Percentiles rank a stretch among this genome's conserved stretches.
Evolutionary conservation across 2,797 vertebrate species (phyloP).

Genomic region (Rhynchotus rufescens): DNA sequence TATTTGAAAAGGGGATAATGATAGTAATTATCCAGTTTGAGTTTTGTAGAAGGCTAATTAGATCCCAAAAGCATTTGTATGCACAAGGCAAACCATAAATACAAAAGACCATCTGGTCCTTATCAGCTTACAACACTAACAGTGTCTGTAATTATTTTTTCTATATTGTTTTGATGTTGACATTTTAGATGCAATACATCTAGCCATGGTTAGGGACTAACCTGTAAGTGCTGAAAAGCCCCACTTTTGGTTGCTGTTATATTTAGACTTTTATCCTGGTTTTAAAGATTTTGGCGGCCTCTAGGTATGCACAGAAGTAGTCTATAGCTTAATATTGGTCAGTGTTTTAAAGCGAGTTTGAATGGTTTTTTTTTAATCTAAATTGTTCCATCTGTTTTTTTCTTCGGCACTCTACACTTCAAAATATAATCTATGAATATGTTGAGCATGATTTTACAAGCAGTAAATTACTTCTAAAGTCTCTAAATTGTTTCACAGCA

Average conservation of each 20-base stretch:
- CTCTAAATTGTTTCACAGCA: neutral
- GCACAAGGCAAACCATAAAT: slow-evolving; percentile 82
- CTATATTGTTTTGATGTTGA: slow-evolving; percentile 84
- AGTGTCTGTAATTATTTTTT: slow-evolving; percentile 86
- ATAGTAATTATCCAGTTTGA: slow-evolving; percentile 90
- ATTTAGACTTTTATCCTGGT: neutral
- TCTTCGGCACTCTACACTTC: neutral
- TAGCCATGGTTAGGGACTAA: slow-evolving; percentile 72
- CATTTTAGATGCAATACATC: slow-evolving; percentile 79
- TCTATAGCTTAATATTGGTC: neutral
- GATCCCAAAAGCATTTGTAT: slow-evolving; percentile 88
- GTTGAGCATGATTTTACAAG: neutral
- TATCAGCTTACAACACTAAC: slow-evolving; percentile 83
- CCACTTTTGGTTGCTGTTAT: neutral
- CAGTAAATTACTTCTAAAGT: neutral
- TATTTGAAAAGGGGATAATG: slow-evolving; percentile 89
- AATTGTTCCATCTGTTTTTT: slow-evolving; percentile 23
- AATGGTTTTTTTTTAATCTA: neutral
- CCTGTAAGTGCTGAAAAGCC: slow-evolving; percentile 53
- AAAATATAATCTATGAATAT: neutral
- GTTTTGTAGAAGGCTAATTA: slow-evolving; percentile 88
- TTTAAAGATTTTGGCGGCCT: neutral
- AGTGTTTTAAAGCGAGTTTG: neutral
- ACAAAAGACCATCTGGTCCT: slow-evolving; percentile 88
- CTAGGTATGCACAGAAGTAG: neutral